Conservation (phyloP, 2,888 invertebrate genomes). For the Perizoma affinitatum region DNA sequence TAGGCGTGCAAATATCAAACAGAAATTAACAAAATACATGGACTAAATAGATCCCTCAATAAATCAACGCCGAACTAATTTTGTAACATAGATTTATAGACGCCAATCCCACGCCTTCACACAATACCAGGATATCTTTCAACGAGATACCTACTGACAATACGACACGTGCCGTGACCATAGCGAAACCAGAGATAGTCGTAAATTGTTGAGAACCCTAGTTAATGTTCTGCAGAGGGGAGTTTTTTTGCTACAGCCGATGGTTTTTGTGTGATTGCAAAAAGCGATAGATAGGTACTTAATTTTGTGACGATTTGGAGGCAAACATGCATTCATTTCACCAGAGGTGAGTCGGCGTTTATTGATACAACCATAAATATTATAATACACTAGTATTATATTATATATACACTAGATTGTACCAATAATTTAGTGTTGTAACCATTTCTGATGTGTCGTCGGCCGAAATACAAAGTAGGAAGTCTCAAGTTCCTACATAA, state of each 20-base stretch:
- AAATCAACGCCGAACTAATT: constrained; percentile 19
- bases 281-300: not conserved
- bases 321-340: no score
- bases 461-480: no score
- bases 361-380: no score
- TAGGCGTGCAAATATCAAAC: no score
- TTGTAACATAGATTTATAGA: constrained; percentile 20
- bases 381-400: no score
- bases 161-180: constrained; percentile 28
- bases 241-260: constrained; percentile 9
- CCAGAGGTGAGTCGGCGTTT: no score
- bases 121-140: constrained; percentile 23
- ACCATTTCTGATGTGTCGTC: no score
- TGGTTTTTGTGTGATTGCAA: not conserved
- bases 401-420: no score
- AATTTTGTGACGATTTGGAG: no score
- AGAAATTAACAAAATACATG: no score
- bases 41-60: constrained; percentile 3
- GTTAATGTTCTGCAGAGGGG: constrained; percentile 4
- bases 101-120: constrained; percentile 9
- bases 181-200: constrained; percentile 16
- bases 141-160: constrained; percentile 11
- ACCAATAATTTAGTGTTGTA: no score
- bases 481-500: no score
- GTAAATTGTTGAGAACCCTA: constrained; percentile 18